Percentiles rank a stretch among this genome's conserved stretches.
Conservation (phyloP, 2,888 invertebrate species). For the Argyresthia goedartella region DNA sequence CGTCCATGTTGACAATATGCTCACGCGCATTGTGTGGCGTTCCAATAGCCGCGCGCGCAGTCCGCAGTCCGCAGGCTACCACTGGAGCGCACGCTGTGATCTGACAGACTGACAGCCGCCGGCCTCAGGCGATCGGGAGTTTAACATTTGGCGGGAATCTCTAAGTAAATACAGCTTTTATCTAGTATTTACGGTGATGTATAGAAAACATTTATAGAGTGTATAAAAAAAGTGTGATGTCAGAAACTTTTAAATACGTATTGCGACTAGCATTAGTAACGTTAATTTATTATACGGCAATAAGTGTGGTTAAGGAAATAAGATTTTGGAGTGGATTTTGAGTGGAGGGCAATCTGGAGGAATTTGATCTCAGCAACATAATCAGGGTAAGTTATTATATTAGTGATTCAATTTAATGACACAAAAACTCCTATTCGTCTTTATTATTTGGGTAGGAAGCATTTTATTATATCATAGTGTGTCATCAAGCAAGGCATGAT, state of each 20-base stretch:
- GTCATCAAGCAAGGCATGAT: no score
- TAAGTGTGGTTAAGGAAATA: neutral
- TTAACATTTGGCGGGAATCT: neutral
- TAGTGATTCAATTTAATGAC: no score
- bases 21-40: conserved; percentile 41
- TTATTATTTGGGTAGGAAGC: no score
- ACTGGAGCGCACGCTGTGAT: no score
- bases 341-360: neutral
- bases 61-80: neutral
- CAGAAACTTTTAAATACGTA: neutral
- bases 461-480: no score
- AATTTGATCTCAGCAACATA: neutral
- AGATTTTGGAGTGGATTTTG: neutral
- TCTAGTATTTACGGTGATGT: no score
- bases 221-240: neutral
- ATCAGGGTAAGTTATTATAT: neutral
- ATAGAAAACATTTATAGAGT: neutral
- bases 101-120: neutral
- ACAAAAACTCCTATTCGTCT: no score
- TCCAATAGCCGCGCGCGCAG: conserved; percentile 19
- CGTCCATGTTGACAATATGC: neutral
- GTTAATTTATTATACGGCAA: neutral
- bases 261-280: neutral
- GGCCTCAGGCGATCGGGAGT: no score
- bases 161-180: neutral